Evolutionary conservation across 2,888 invertebrate genomes (phyloP).

Genomic region (Dimorphilus gyrociliatus): DNA sequence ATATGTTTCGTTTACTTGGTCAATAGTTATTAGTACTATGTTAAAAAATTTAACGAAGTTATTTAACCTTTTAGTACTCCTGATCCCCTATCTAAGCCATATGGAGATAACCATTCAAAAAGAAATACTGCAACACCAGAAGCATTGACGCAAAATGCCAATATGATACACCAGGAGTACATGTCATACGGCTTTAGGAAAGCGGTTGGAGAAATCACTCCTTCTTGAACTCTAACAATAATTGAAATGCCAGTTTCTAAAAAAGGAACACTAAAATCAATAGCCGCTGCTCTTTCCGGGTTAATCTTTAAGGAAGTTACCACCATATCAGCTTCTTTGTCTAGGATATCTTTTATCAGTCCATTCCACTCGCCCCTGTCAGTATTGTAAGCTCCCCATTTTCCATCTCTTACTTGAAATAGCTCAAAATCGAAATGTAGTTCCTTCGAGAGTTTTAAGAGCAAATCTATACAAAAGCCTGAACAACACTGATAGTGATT

Average conservation of each 20-base stretch:
- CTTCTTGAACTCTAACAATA: constrained; percentile 31
- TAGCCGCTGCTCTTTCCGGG: constrained; percentile 22
- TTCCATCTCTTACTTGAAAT: constrained; percentile 39
- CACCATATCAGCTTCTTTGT: constrained; percentile 31
- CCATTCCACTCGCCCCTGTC: constrained; percentile 27
- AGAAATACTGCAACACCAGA: constrained; percentile 35
- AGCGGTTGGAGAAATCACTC: constrained; percentile 36
- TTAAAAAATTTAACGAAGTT: too few relatives aligned
- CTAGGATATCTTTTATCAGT: constrained; percentile 25
- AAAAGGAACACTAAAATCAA: constrained; percentile 35
- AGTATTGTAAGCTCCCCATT: constrained; percentile 38
- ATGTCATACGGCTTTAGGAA: constrained; percentile 85
- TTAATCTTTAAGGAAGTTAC: constrained; percentile 36
- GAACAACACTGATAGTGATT: constrained; percentile 56
- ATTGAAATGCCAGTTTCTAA: constrained; percentile 37
- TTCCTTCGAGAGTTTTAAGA: constrained; percentile 81
- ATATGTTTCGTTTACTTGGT: too few relatives aligned
- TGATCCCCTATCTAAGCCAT: constrained; percentile 30
- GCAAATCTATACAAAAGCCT: constrained; percentile 90
- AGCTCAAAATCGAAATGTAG: constrained; percentile 91
- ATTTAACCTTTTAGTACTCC: constrained; percentile 19
- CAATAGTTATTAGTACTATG: too few relatives aligned
- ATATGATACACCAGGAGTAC: constrained; percentile 60
- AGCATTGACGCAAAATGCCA: constrained; percentile 36
- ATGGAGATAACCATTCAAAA: constrained; percentile 36